Evolutionary conservation across 2,888 invertebrate species (phyloP).

Genomic region (Charanyca ferruginea): DNA sequence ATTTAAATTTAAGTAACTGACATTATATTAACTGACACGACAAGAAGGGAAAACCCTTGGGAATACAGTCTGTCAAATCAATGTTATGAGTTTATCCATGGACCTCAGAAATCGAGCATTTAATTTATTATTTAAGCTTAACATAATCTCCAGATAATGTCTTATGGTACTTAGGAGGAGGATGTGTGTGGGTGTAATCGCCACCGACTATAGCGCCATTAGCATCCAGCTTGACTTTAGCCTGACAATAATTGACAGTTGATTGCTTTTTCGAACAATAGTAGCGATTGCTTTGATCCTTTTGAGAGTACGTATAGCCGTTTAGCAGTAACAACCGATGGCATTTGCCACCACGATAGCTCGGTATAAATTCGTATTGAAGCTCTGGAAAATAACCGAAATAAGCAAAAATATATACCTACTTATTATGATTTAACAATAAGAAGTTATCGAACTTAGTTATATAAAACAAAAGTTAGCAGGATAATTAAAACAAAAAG

Average conservation of each 20-base stretch:
- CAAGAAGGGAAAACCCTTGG: neutral
- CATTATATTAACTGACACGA: too few species aligned
- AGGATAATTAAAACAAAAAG: too few species aligned
- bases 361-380: constrained; percentile 46
- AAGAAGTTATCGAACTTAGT: neutral
- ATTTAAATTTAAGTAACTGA: neutral
- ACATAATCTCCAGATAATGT: constrained; percentile 45
- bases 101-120: neutral
- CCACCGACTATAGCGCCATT: constrained; percentile 8
- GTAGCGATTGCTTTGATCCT: too few species aligned
- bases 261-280: too few species aligned
- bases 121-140: constrained; percentile 24
- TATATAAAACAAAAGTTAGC: too few species aligned
- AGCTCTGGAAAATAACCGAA: neutral
- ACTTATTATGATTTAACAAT: too few species aligned
- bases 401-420: too few species aligned
- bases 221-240: constrained; percentile 38
- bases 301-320: too few species aligned
- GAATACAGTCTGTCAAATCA: neutral
- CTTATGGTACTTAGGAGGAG: constrained; percentile 46
- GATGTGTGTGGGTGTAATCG: constrained; percentile 40
- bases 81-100: neutral
- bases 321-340: too few species aligned
- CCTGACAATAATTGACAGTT: too few species aligned
- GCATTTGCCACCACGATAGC: constrained; percentile 19